Evolutionary conservation across 2,113 vertebrate species (phyloP), one percentile per base, ranked within the genome.

Genomic region (Alethe castanea): DNA sequence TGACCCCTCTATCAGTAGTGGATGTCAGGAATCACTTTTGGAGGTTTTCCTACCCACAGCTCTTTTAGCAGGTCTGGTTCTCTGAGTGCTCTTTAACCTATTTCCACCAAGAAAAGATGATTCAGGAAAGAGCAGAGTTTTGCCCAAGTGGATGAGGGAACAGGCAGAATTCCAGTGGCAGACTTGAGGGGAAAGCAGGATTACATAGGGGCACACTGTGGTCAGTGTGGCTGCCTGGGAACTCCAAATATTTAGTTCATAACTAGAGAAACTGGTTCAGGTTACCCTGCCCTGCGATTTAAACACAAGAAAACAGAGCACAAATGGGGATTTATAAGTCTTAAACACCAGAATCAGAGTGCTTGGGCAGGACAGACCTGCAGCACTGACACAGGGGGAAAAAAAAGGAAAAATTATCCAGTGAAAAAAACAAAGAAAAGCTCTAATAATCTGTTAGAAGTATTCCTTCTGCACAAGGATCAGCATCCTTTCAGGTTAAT

Each of bases 211-310:
- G 29, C n/a, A 57, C 59, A 8, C 16, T 38, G 42, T 57, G 83
- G 28, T 12, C 50, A 40, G 48, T 7, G 16, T 29, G 62, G 54
- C 24, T 67, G 44, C 26, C 53, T 60, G 67, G 28, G 66, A 61
- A 44, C 25, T 56, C 19, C n/a, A 57, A 59, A 15, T 33, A 19
- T 83, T 85, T 29, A 19, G 36, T 35, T 94, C 62, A 12, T 24
- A 71, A 12, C 19, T 4, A 29, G n/a, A 95, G 48, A 90, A 85
- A 69, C 11, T 20, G 6, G 79, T 94, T 93, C 74, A 88, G 95
- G 94, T 93, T 81, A 40, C 36, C 79, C 79, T 96, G 90, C 79
- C 79, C 90, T 38, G 65, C 29, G 53, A 61, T 88, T 93, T 61
- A 82, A 88, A 90, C 8, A 35, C 18, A 10, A 69, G 22, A 36